phyloP scores from a whole-genome alignment of 2,113 vertebrate species.

The Melanerpes formicivorus region DNA sequence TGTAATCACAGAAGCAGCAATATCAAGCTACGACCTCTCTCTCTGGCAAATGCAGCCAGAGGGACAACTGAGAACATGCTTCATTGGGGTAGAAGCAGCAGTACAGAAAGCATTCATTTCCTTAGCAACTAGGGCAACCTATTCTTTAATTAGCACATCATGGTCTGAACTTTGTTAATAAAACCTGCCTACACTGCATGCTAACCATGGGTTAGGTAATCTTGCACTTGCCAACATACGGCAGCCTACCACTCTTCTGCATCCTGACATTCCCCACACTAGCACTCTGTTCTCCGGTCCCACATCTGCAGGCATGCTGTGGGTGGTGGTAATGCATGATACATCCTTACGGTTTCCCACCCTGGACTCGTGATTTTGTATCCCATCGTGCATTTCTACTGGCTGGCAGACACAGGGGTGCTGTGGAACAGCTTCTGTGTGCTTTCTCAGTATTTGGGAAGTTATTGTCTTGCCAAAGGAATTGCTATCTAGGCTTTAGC shows the following conservation, averaged over 20 bases:
- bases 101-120: conserved; percentile 32
- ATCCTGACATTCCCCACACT: conserved; percentile 26
- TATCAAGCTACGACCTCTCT: background rate
- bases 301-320: conserved; percentile 59
- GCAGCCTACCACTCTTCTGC: conserved; percentile 24
- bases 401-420: background rate
- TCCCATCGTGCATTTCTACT: background rate
- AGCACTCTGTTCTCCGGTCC: conserved; percentile 32
- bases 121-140: conserved; percentile 59
- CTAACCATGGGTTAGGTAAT: conserved; percentile 42
- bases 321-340: conserved; percentile 48
- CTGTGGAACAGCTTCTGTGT: background rate
- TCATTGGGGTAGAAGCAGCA: conserved; percentile 4
- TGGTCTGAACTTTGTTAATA: conserved; percentile 55
- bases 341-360: conserved; percentile 34
- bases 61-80: background rate
- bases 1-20: background rate
- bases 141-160: conserved; percentile 55
- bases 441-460: background rate
- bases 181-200: conserved; percentile 38
- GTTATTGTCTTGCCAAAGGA: background rate
- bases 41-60: background rate
- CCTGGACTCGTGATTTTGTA: conserved; percentile 3
- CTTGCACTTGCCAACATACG: background rate
- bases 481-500: background rate